Base-by-base conservation (phyloP, 2,888 invertebrate genomes). In the Drosophila paramelanica region DNA sequence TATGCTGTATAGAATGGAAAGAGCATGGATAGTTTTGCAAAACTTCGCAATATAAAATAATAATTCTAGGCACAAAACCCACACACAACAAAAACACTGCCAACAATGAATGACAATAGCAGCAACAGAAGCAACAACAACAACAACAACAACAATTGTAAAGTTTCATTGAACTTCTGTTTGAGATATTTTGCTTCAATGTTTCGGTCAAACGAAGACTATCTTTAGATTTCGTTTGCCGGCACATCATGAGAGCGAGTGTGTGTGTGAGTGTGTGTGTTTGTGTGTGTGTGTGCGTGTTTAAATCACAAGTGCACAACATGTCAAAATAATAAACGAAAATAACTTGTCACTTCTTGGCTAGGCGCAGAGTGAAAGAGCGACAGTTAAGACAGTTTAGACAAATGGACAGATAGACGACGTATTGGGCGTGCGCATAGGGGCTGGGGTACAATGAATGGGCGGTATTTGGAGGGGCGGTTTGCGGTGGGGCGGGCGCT, bases 261-360 rank as follows among this genome's bases (percentile, higher is more conserved):
- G 36, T 43, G 8, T 41, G 46, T 33, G 25, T 17, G 20, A 43
- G 36, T 50, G 38, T 56, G 38, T 46, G 53, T 46, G 20, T 46
- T 31, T 50, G 38, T 52, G 38, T 46, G 53, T 46, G 53, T 64
- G 49, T 38, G 43, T 55, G 47, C 43, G 56, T 77, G 62, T 67
- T 58, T 76, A 60, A 59, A 77, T 73, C 81, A 77, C 78, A 77
- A 80, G 81, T 78, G 77, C 77, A 78, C 77, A 78, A 78, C 77
- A 80, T 77, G 81, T 78, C 78, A 78, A 78, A 78, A 78, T 78
- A 78, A 78, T 78, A 73, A 78, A 78, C 81, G 73, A 78, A 78
- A 78, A 78, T 80, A 78, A 78, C 78, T 78, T 78, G 78, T 78
- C 78, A 78, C 73, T 80, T 77, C 73, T 66, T 77, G 75, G 61